These are phyloP conservation scores for Lordiphosa andalusiaca DNA, from an alignment of 2,888 invertebrate genomes.

Conservation along the genomic window DNA sequence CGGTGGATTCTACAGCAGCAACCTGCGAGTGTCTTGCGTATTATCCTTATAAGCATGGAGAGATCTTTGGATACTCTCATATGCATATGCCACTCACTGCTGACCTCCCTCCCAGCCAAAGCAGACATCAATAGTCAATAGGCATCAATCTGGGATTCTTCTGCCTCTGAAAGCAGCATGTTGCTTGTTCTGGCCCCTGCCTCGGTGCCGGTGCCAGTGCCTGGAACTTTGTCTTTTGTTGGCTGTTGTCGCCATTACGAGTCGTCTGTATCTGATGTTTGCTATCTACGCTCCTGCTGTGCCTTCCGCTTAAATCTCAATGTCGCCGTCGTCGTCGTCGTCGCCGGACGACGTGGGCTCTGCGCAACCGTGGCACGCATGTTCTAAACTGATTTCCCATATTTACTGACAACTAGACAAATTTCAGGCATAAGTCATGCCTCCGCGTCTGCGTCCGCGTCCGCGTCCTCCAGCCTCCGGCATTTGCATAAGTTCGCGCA, in stretches of 20 bases:
- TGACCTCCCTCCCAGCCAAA: neutral
- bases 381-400: slow-evolving; percentile 79
- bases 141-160: slow-evolving; percentile 32
- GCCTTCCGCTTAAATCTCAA: slow-evolving; percentile 75
- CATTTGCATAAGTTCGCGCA: slow-evolving; percentile 77
- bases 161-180: slow-evolving; percentile 39
- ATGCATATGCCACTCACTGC: slow-evolving; percentile 45
- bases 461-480: slow-evolving; percentile 10
- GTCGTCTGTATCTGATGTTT: slow-evolving; percentile 73
- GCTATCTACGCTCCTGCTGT: slow-evolving; percentile 79
- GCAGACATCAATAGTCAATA: slow-evolving; percentile 68
- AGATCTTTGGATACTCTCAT: slow-evolving; percentile 44
- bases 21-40: slow-evolving; percentile 61
- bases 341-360: slow-evolving; percentile 7
- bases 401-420: slow-evolving; percentile 81
- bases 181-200: slow-evolving; percentile 23
- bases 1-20: slow-evolving; percentile 30
- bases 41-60: slow-evolving; percentile 65
- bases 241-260: slow-evolving; percentile 69
- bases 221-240: slow-evolving; percentile 9
- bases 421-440: slow-evolving; percentile 80
- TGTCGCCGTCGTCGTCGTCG: slow-evolving; percentile 55
- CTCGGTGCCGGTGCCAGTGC: neutral
- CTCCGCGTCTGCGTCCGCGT: neutral
- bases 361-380: slow-evolving; percentile 66